A percentile compares a stretch with the other conserved stretches of the same genome.
Evolutionary conservation across 1,140 invertebrate species (phyloP).

Genomic region (Colletes gigas): DNA sequence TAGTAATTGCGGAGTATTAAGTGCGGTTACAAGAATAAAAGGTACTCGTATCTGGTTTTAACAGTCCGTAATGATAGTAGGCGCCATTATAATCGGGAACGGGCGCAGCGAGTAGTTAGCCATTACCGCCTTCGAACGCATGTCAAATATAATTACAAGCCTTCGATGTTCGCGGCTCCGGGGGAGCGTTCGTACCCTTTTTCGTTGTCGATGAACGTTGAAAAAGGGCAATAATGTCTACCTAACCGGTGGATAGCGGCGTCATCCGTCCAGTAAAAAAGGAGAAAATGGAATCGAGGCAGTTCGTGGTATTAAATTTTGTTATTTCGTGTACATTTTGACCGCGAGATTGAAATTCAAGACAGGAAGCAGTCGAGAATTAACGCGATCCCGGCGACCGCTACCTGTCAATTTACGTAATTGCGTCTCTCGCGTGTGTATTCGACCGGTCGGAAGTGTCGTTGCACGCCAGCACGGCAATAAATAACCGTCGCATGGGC

Average conservation of each 20-base stretch:
- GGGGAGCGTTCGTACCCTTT: background rate
- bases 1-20: slow-evolving; percentile 1
- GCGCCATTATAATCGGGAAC: background rate
- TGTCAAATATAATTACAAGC: slow-evolving; percentile 7
- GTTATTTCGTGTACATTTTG: slow-evolving; percentile 34
- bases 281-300: slow-evolving; percentile 6
- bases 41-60: background rate
- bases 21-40: background rate
- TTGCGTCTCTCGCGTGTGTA: slow-evolving; percentile 33
- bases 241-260: background rate
- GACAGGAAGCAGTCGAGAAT: slow-evolving; percentile 32
- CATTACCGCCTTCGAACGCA: background rate
- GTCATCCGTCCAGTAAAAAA: background rate
- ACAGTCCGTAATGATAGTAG: background rate
- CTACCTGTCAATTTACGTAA: slow-evolving; percentile 62
- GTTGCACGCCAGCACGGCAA: slow-evolving; percentile 42
- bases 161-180: background rate
- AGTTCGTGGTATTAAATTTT: slow-evolving; percentile 50
- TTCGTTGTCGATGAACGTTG: background rate
- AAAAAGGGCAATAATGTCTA: background rate
- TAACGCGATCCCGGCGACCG: slow-evolving; percentile 32
- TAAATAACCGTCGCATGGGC: slow-evolving; percentile 41
- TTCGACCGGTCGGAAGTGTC: slow-evolving; percentile 26
- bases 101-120: background rate
- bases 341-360: slow-evolving; percentile 50